Percentiles rank a stretch among this genome's conserved stretches.
Evolutionary conservation across 2,888 invertebrate genomes (phyloP).

Genomic region (Drosophila anceps): DNA sequence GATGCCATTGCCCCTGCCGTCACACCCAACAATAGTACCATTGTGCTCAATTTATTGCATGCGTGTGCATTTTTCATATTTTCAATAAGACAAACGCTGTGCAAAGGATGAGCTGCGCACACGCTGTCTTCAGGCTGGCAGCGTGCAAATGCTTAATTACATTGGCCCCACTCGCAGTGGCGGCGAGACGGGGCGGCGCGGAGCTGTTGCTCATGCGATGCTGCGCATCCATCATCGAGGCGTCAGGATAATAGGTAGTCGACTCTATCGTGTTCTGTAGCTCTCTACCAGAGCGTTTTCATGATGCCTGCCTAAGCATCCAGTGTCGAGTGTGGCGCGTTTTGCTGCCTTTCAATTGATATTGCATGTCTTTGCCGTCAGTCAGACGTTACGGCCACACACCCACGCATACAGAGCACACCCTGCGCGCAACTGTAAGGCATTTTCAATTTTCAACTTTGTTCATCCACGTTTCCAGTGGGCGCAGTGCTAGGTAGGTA

Average conservation of each 20-base stretch:
- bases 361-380: constrained; percentile 63
- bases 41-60: constrained; percentile 38
- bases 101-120: constrained; percentile 9
- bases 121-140: constrained; percentile 1
- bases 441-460: constrained; percentile 66
- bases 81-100: constrained; percentile 50
- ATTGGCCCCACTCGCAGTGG: constrained; percentile 61
- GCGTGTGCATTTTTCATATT: constrained; percentile 70
- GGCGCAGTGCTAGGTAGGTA: constrained; percentile 45
- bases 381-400: constrained; percentile 38
- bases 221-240: constrained; percentile 65
- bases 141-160: constrained; percentile 69
- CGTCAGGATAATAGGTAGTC: constrained; percentile 49
- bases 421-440: constrained; percentile 26
- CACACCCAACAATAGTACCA: background rate
- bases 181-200: constrained; percentile 11
- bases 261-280: background rate
- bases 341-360: constrained; percentile 59
- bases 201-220: constrained; percentile 49
- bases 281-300: constrained; percentile 3
- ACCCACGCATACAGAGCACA: constrained; percentile 10
- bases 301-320: constrained; percentile 41
- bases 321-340: constrained; percentile 41
- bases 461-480: constrained; percentile 37
- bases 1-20: constrained; percentile 9